A percentile compares a stretch with the other conserved stretches of the same genome.
phyloP scores from a whole-genome alignment of 2,888 invertebrate genomes.

The Bombylius major region DNA sequence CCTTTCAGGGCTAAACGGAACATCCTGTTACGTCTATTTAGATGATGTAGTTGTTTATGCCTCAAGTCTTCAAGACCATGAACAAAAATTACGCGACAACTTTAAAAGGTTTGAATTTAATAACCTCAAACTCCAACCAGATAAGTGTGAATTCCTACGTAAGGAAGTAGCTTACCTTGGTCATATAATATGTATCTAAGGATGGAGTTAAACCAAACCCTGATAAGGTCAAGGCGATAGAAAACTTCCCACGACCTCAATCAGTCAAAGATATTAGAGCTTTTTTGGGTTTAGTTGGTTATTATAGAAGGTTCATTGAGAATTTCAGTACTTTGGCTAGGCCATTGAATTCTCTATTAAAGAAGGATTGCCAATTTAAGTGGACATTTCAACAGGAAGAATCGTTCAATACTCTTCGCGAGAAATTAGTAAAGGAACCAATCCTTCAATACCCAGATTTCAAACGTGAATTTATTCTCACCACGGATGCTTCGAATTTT shows the following conservation, averaged over 20 bases:
- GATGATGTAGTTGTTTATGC: too few species aligned
- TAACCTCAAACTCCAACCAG: slow-evolving; percentile 17
- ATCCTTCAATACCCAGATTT: slow-evolving; percentile 2
- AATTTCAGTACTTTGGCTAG: slow-evolving; percentile 1
- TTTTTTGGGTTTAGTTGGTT: slow-evolving; percentile 21
- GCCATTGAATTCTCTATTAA: not conserved
- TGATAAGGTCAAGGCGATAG: slow-evolving; percentile 15
- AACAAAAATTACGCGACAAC: not conserved
- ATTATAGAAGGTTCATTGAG: slow-evolving; percentile 29
- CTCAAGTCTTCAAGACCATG: too few species aligned
- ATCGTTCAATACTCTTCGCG: not conserved
- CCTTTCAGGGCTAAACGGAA: slow-evolving; percentile 6
- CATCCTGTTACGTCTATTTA: too few species aligned
- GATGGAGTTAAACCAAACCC: slow-evolving; percentile 21
- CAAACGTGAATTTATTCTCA: not conserved
- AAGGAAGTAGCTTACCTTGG: slow-evolving; percentile 17
- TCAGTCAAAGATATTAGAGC: slow-evolving; percentile 17
- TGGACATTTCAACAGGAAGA: not conserved
- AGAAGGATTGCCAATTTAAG: not conserved
- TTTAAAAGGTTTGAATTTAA: slow-evolving; percentile 12
- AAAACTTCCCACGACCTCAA: slow-evolving; percentile 17
- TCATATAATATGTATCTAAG: slow-evolving; percentile 19
- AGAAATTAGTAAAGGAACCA: not conserved
- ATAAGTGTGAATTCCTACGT: slow-evolving; percentile 17
- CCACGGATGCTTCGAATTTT: not conserved